Conservation (phyloP, 2,888 invertebrate genomes). For the Oligia latruncula region DNA sequence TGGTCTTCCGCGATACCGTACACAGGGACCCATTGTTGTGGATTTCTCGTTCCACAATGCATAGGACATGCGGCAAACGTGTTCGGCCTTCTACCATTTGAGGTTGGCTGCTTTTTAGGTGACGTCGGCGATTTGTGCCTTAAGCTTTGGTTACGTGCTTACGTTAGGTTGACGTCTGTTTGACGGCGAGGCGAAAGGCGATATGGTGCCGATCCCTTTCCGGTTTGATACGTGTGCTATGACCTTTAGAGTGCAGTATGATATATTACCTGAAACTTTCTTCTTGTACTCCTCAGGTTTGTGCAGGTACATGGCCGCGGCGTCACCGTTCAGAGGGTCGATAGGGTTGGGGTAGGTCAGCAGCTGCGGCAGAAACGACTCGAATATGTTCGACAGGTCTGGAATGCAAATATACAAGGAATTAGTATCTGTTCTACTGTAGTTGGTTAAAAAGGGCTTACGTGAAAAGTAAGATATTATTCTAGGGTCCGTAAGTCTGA, state of each 20-base stretch:
- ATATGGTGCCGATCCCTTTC: too few species aligned
- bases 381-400: slow-evolving; percentile 99
- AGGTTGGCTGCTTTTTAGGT: too few species aligned
- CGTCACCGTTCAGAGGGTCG: slow-evolving; percentile 99
- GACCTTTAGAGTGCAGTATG: not conserved
- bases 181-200: too few species aligned
- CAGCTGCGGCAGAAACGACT: slow-evolving; percentile 99
- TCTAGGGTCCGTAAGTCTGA: not conserved
- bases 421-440: not conserved
- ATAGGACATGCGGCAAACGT: too few species aligned
- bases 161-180: too few species aligned
- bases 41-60: too few species aligned
- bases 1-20: too few species aligned
- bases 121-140: too few species aligned
- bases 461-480: not conserved
- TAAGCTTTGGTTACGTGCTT: too few species aligned
- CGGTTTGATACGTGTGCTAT: too few species aligned
- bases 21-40: too few species aligned
- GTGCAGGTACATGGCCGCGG: slow-evolving; percentile 99
- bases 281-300: slow-evolving; percentile 99
- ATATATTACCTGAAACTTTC: slow-evolving; percentile 96
- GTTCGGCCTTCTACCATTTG: too few species aligned
- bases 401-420: slow-evolving; percentile 71
- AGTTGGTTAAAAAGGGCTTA: not conserved
- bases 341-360: slow-evolving; percentile 99